These are phyloP conservation scores for Isotomurus palustris DNA, from an alignment of 2,888 invertebrate species.

Conservation along the genomic window DNA sequence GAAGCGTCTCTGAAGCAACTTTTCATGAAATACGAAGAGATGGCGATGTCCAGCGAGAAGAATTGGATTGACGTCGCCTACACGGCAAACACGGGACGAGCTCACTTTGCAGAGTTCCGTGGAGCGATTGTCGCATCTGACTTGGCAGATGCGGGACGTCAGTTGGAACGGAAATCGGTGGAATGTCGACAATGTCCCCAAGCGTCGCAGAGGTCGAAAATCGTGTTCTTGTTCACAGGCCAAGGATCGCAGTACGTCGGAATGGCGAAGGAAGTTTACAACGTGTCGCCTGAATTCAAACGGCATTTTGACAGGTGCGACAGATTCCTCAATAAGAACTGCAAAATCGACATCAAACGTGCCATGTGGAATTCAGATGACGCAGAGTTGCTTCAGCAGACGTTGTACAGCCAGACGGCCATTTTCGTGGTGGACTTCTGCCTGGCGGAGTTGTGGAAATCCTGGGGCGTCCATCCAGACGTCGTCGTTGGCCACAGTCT, in stretches of 20 bases:
- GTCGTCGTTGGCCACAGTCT: slow-evolving; percentile 29
- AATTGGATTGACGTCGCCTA: slow-evolving; percentile 14
- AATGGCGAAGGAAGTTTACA: slow-evolving; percentile 23
- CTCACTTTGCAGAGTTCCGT: slow-evolving; percentile 21
- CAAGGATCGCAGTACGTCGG: slow-evolving; percentile 29
- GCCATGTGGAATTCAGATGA: slow-evolving; percentile 7
- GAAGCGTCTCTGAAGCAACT: slow-evolving; percentile 21
- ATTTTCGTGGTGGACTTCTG: slow-evolving; percentile 27
- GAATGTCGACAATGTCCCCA: slow-evolving; percentile 7
- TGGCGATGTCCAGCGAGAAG: slow-evolving; percentile 2
- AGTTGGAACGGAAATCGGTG: slow-evolving; percentile 6
- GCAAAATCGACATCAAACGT: slow-evolving; percentile 16
- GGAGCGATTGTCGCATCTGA: too few relatives aligned
- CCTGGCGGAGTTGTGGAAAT: slow-evolving; percentile 21
- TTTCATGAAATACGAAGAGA: slow-evolving; percentile 9
- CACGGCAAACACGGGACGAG: slow-evolving; percentile 20
- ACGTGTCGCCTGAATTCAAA: slow-evolving; percentile 20
- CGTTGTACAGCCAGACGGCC: slow-evolving; percentile 19
- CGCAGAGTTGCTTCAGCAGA: slow-evolving; percentile 1
- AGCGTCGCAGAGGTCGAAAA: too few relatives aligned
- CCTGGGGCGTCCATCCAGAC: slow-evolving; percentile 26
- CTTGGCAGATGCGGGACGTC: slow-evolving; percentile 7
- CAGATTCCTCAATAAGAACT: slow-evolving; percentile 8
- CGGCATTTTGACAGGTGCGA: slow-evolving; percentile 23
- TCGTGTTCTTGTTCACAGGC: slow-evolving; percentile 30